Evolutionary conservation across 2,113 vertebrate species (phyloP).

Genomic region (Blennius ocellaris): DNA sequence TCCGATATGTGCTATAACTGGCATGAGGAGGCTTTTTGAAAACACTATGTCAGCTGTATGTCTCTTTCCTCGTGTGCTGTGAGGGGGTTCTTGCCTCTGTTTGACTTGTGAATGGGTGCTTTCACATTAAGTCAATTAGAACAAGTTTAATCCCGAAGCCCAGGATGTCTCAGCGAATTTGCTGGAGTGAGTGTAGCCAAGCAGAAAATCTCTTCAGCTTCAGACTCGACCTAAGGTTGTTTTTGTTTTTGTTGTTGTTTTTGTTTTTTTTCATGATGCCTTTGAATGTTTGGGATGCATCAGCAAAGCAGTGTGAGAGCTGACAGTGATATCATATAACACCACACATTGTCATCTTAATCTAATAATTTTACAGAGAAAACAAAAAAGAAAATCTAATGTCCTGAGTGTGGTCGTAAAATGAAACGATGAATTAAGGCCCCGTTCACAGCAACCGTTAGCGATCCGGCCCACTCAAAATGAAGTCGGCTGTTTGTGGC

Average conservation of each 20-base stretch:
- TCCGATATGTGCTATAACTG: conserved; percentile 15
- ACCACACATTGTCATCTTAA: too few relatives aligned
- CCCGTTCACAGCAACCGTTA: too few relatives aligned
- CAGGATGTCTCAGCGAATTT: conserved; percentile 34
- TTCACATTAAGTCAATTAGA: conserved; percentile 34
- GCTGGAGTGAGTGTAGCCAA: conserved; percentile 2
- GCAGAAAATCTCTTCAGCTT: conserved; percentile 32
- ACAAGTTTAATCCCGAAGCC: conserved; percentile 37
- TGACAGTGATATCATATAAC: neutral
- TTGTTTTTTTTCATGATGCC: neutral
- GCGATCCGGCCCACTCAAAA: too few relatives aligned
- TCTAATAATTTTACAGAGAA: too few relatives aligned
- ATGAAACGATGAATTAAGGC: too few relatives aligned
- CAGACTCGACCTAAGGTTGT: neutral
- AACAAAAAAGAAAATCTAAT: too few relatives aligned
- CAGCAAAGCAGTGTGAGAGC: neutral
- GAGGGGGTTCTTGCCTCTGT: conserved; percentile 16
- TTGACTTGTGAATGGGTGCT: conserved; percentile 24
- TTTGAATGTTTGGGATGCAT: neutral
- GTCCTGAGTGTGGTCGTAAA: too few relatives aligned
- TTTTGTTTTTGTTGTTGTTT: too few relatives aligned
- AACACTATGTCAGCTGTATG: conserved; percentile 30
- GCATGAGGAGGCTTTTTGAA: neutral
- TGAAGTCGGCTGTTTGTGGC: too few relatives aligned
- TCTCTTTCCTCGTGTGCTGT: conserved; percentile 11